A percentile compares a stretch with the other conserved stretches of the same genome.
phyloP scores from a whole-genome alignment of 1,140 invertebrate genomes.

The Trinorchestia longiramus region DNA sequence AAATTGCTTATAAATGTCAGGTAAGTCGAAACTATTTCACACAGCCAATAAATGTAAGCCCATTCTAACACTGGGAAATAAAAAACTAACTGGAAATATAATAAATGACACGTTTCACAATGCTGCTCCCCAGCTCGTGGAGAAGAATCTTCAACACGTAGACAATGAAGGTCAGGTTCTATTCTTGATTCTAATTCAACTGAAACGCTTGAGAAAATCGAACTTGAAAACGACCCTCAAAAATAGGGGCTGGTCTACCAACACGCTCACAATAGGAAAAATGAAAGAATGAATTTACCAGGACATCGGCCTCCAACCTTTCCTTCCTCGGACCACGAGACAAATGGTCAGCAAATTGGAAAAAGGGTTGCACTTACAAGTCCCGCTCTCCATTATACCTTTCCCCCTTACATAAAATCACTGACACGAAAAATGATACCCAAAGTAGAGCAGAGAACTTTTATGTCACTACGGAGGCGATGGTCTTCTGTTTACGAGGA shows the following conservation, averaged over 20 bases:
- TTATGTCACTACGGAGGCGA: neutral
- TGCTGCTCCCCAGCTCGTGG: neutral
- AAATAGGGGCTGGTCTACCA: neutral
- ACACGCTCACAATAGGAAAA: neutral
- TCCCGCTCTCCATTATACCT: constrained; percentile 38
- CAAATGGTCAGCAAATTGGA: constrained; percentile 43
- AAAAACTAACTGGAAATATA: neutral
- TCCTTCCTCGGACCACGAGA: neutral
- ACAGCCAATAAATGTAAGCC: neutral
- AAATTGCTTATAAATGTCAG: neutral
- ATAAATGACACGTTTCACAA: neutral
- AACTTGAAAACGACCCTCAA: neutral
- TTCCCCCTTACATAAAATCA: constrained; percentile 24
- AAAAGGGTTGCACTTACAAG: constrained; percentile 32
- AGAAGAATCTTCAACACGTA: neutral
- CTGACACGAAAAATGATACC: constrained; percentile 53
- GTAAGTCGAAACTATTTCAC: neutral
- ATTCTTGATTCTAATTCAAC: neutral
- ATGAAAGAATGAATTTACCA: neutral
- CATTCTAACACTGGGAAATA: too few species aligned
- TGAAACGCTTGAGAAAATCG: neutral
- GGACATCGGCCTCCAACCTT: neutral
- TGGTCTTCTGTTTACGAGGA: constrained; percentile 24
- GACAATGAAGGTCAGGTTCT: neutral
- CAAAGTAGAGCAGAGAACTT: constrained; percentile 36